Evolutionary conservation across 2,113 vertebrate genomes (phyloP).

Genomic region (Dromiciops gliroides): DNA sequence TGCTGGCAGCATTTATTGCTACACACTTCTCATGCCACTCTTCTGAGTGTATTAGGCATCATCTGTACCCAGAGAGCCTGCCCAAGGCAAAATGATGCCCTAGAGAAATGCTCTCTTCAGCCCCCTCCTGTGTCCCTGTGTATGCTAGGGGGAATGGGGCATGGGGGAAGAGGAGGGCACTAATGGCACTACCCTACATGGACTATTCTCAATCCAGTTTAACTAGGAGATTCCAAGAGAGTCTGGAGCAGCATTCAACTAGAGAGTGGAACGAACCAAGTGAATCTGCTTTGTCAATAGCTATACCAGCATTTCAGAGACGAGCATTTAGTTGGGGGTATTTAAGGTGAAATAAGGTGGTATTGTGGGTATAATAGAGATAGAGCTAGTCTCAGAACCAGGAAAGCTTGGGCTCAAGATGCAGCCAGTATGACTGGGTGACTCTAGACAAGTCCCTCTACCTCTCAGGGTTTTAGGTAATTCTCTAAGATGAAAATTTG

Average conservation of each 20-base stretch:
- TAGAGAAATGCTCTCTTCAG: background rate
- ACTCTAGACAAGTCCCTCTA: background rate
- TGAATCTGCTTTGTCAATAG: background rate
- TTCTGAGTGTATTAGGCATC: background rate
- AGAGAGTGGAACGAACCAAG: background rate
- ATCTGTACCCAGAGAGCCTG: background rate
- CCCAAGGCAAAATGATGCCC: background rate
- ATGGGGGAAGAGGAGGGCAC: background rate
- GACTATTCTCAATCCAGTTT: background rate
- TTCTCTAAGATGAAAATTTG: background rate
- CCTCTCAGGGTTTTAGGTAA: background rate
- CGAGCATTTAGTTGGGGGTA: background rate
- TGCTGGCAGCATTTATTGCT: background rate
- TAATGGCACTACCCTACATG: background rate
- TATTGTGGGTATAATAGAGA: background rate
- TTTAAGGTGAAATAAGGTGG: background rate
- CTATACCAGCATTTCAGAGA: background rate
- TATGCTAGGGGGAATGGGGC: background rate
- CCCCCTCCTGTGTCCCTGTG: background rate
- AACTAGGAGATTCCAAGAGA: background rate
- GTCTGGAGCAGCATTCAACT: background rate
- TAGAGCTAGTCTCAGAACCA: background rate
- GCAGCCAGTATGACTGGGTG: background rate
- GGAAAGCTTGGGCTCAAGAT: background rate
- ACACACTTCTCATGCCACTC: background rate